These are phyloP conservation scores for Trochalopteron elliotii DNA, from an alignment of 2,113 vertebrate genomes.

Conservation along the genomic window DNA sequence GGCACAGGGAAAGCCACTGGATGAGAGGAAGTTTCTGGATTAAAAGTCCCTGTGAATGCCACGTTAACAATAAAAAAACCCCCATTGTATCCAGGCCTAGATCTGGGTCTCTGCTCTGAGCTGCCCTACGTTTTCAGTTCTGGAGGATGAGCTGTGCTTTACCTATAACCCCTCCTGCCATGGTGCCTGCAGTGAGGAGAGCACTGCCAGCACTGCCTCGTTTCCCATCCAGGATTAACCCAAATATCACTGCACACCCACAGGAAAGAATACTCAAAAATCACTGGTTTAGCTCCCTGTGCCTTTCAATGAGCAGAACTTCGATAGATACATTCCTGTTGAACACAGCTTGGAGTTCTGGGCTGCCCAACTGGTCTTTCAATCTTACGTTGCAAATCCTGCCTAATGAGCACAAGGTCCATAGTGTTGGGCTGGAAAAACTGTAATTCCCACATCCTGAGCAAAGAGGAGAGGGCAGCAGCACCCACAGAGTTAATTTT, in stretches of 20 bases:
- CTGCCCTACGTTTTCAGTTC: fast-evolving
- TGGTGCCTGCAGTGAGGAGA: not conserved
- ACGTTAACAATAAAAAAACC: not conserved
- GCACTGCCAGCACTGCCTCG: not conserved
- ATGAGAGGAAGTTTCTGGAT: not conserved
- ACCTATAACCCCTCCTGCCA: not conserved
- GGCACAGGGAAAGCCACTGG: not conserved
- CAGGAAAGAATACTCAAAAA: not conserved
- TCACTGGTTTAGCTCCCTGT: not conserved
- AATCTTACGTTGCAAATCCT: not conserved
- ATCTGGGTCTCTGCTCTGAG: not conserved
- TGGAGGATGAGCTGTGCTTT: not conserved
- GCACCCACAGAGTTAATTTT: not conserved
- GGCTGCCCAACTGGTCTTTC: not conserved
- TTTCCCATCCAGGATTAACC: not conserved
- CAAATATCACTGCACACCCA: not conserved
- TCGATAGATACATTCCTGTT: not conserved
- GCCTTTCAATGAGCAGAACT: not conserved
- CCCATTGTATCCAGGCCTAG: not conserved
- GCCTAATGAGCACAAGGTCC: not conserved
- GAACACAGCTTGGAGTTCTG: not conserved
- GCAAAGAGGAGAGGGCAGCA: not conserved
- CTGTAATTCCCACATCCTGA: not conserved
- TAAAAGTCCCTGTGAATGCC: not conserved
- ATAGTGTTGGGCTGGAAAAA: not conserved